Evolutionary conservation across 2,113 vertebrate genomes (phyloP).

Genomic region (Peromyscus leucopus): DNA sequence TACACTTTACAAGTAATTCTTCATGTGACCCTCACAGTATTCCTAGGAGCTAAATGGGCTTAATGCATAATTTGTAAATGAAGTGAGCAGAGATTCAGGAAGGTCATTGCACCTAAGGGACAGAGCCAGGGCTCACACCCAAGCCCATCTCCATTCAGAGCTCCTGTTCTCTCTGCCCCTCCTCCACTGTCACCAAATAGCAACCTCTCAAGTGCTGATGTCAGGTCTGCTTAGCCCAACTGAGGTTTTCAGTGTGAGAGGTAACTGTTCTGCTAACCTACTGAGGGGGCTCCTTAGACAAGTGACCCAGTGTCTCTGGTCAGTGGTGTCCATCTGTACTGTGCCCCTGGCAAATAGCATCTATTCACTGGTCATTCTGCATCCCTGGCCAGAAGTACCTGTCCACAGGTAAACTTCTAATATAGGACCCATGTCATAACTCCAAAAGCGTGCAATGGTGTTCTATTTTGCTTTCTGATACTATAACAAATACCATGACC

Average conservation of each 20-base stretch:
- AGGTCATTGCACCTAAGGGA: background rate
- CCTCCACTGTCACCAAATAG: background rate
- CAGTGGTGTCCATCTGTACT: background rate
- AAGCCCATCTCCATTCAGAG: background rate
- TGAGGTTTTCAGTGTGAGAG: background rate
- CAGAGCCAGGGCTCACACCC: background rate
- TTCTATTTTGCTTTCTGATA: background rate
- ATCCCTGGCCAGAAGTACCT: background rate
- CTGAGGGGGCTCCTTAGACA: background rate
- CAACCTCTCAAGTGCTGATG: background rate
- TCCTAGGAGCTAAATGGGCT: background rate
- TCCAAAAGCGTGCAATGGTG: background rate
- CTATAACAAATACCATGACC: background rate
- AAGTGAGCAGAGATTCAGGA: background rate
- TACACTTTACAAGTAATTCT: background rate
- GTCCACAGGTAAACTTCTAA: background rate
- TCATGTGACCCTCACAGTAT: background rate
- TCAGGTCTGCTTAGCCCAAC: background rate
- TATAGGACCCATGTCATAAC: background rate
- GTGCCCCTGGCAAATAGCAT: too few species aligned
- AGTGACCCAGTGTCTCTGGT: background rate
- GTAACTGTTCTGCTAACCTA: background rate
- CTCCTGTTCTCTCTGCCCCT: background rate
- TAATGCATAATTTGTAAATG: background rate
- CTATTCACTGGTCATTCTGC: background rate